Evolutionary conservation across 2,113 vertebrate species (phyloP).

Genomic region (Calonectris borealis): DNA sequence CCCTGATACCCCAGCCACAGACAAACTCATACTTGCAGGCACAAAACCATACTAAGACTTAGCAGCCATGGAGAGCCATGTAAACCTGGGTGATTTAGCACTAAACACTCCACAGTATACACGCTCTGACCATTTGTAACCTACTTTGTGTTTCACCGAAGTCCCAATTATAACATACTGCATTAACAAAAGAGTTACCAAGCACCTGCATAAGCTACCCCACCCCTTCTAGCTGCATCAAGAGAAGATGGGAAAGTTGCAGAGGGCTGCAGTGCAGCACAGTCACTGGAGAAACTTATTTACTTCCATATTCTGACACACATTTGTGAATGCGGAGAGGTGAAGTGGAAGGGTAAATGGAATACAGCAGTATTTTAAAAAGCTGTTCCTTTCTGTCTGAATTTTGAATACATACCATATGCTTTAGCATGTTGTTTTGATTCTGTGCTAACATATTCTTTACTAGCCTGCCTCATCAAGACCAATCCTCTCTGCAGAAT

Average conservation of each 20-base stretch:
- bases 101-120: not conserved
- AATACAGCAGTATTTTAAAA: not conserved
- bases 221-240: not conserved
- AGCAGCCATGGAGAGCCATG: not conserved
- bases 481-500: not conserved
- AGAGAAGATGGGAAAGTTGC: not conserved
- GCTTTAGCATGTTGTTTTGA: not conserved
- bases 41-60: not conserved
- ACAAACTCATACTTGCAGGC: not conserved
- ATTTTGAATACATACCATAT: not conserved
- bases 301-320: not conserved
- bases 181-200: not conserved
- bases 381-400: not conserved
- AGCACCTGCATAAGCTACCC: not conserved
- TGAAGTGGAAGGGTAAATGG: not conserved
- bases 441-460: not conserved
- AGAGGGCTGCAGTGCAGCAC: not conserved
- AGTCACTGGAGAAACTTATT: not conserved
- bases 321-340: not conserved
- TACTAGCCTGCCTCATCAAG: not conserved
- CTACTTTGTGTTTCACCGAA: not conserved
- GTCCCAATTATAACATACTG: not conserved
- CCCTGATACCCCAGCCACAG: not conserved
- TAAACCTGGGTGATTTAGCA: not conserved
- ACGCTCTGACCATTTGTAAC: not conserved